Evolutionary conservation across 2,888 invertebrate species (phyloP).

Genomic region (Lacanobia wlatinum): DNA sequence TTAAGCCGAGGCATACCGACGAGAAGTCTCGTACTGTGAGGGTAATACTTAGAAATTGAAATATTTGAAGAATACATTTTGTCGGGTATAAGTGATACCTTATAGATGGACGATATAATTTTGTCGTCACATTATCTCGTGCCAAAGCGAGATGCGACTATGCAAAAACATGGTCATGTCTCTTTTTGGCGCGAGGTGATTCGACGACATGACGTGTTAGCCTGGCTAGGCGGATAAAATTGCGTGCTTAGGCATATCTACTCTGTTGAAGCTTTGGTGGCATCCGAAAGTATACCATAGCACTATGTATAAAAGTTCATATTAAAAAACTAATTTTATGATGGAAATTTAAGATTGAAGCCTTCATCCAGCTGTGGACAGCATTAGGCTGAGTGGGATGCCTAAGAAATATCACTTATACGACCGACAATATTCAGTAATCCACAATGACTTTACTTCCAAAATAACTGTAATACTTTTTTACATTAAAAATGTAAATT

Average conservation of each 20-base stretch:
- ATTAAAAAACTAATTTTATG: not conserved
- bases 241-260: not conserved
- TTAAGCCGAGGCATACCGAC: slow-evolving; percentile 38
- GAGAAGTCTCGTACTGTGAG: slow-evolving; percentile 30
- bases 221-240: not conserved
- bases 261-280: not conserved
- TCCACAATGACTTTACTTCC: not conserved
- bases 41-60: slow-evolving; percentile 5
- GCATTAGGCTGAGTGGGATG: not conserved
- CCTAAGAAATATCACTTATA: slow-evolving; percentile 10
- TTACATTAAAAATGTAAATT: slow-evolving; percentile 4
- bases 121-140: not conserved
- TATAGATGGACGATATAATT: not conserved
- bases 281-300: not conserved
- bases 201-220: not conserved
- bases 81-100: not conserved
- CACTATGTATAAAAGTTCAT: not conserved
- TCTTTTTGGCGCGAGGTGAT: not conserved
- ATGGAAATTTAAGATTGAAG: not conserved
- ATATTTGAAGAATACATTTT: slow-evolving; percentile 6
- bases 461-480: slow-evolving; percentile 14
- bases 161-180: not conserved
- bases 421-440: not conserved
- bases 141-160: not conserved
- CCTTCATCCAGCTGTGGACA: not conserved